Percentiles rank a stretch among this genome's conserved stretches.
Conservation (phyloP, 2,888 invertebrate species). For the Hirtodrosophila alboralis region DNA sequence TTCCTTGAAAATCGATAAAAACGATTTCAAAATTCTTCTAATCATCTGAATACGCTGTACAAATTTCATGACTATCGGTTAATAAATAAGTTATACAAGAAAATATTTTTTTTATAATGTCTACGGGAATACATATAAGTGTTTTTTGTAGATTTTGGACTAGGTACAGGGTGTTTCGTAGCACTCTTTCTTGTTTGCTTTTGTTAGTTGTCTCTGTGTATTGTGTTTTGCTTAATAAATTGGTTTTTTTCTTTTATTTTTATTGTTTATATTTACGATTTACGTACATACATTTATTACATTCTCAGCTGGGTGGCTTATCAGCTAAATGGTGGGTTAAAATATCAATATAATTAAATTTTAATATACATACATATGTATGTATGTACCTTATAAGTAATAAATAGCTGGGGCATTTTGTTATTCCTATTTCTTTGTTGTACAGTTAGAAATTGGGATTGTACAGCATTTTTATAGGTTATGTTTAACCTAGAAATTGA, state of each 20-base stretch:
- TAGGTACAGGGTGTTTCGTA: too few species aligned
- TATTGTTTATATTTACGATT: conserved; percentile 13
- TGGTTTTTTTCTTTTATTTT: too few species aligned
- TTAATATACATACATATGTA: too few species aligned
- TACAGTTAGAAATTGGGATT: conserved; percentile 11
- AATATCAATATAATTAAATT: conserved; percentile 50
- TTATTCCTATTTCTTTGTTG: not conserved
- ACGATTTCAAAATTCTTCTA: too few species aligned
- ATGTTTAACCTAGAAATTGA: not conserved
- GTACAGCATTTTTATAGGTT: conserved; percentile 22
- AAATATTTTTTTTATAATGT: too few species aligned
- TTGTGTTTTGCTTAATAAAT: conserved; percentile 5
- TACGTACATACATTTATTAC: conserved; percentile 6
- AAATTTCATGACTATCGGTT: too few species aligned
- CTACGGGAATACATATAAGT: too few species aligned
- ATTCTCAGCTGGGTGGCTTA: conserved; percentile 56
- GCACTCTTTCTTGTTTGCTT: conserved; percentile 8
- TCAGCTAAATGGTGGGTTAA: conserved; percentile 68
- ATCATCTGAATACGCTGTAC: too few species aligned
- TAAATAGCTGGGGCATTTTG: not conserved
- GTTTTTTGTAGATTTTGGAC: too few species aligned
- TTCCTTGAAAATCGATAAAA: too few species aligned
- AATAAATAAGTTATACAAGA: too few species aligned
- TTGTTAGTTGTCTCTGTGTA: conserved; percentile 9
- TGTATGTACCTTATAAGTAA: not conserved